Percentiles rank a stretch among this genome's conserved stretches.
Evolutionary conservation across 2,888 invertebrate genomes (phyloP).

Genomic region (Rotaria magnacalcarata): DNA sequence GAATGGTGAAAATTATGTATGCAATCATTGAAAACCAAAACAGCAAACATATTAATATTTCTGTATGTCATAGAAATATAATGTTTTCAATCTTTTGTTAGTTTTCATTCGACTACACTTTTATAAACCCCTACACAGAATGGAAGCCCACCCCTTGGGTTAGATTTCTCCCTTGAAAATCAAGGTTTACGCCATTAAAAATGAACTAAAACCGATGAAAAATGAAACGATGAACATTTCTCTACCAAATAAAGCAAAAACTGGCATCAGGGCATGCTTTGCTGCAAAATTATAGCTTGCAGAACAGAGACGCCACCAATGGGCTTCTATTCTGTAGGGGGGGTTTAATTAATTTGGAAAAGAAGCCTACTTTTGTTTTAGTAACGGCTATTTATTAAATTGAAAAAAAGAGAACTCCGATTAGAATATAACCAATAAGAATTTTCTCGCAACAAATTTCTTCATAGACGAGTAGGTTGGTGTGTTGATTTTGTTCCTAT

Average conservation of each 20-base stretch:
- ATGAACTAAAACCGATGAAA: no score
- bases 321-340: no score
- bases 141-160: no score
- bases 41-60: neutral
- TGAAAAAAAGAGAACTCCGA: neutral
- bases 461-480: neutral
- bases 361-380: neutral
- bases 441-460: neutral
- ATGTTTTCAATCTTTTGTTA: neutral
- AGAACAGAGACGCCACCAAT: no score
- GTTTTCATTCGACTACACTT: neutral
- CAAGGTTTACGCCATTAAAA: neutral
- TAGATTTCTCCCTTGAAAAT: no score
- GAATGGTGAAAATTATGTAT: neutral
- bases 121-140: no score
- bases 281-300: no score
- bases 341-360: no score
- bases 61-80: neutral
- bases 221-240: no score
- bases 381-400: neutral
- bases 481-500: neutral
- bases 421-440: neutral
- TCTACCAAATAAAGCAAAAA: no score
- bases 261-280: no score
- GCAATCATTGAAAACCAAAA: neutral